Percentiles rank a stretch among this genome's conserved stretches.
Evolutionary conservation across 2,797 vertebrate species (phyloP).

Genomic region (Margarornis squamiger): DNA sequence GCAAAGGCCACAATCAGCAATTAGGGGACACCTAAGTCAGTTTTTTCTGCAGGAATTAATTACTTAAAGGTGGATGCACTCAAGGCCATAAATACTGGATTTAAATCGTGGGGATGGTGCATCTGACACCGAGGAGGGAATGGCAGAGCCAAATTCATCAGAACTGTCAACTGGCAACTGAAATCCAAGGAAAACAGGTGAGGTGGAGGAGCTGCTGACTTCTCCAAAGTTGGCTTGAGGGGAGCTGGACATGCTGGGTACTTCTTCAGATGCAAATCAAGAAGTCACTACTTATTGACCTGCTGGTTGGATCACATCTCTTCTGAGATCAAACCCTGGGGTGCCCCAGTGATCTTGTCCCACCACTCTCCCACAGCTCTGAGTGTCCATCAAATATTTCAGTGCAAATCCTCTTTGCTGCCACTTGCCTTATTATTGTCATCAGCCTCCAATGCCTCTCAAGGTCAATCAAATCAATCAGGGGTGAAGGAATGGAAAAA

Average conservation of each 20-base stretch:
- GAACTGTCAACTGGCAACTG: not conserved
- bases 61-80: not conserved
- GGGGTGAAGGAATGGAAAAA: not conserved
- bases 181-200: not conserved
- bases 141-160: not conserved
- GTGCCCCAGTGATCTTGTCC: not conserved
- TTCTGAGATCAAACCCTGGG: not conserved
- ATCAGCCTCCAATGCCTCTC: not conserved
- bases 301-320: not conserved
- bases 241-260: not conserved
- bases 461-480: not conserved
- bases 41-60: not conserved
- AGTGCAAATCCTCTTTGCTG: not conserved
- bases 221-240: not conserved
- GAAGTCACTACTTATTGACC: not conserved
- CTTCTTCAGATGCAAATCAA: not conserved
- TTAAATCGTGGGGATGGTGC: not conserved
- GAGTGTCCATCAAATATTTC: not conserved
- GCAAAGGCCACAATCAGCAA: not conserved
- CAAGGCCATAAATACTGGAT: not conserved
- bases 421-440: not conserved
- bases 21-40: not conserved
- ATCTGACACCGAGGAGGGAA: not conserved
- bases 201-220: not conserved
- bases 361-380: not conserved